Evolutionary conservation across 1,140 invertebrate species (phyloP), one percentile per base, ranked within the genome.

Genomic region (Drosophila equinoxialis): DNA sequence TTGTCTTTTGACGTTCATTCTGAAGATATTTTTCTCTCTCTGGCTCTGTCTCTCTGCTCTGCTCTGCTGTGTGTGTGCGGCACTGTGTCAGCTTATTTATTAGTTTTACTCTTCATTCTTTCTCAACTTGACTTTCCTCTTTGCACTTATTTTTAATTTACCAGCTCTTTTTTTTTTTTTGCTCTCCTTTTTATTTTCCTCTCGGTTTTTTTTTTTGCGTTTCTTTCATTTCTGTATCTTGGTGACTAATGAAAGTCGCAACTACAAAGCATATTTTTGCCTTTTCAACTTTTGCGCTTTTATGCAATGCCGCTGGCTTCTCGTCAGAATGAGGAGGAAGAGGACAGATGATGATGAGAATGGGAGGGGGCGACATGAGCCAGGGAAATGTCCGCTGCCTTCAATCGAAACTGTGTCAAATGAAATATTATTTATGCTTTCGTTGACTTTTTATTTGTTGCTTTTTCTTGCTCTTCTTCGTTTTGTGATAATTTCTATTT

Each of bases 401-500:
- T 67, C 33, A 14, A 26, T 57, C 45, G 20, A 63, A 77, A 77
- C 74, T 77, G 57, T 77, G 75, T 78, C 75, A 77, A 77, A 64
- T 77, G 68, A 59, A 77, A 77, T 71, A 77, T 71, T 76, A 70
- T 77, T 70, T 76, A 76, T 76, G 68, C 59, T 55, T 60, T 64
- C 65, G 72, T 65, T 63, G 26, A 76, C 58, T 75, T 76, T 75
- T 35, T 48, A n/a, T 14, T 54, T 1, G 20, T 37, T n/a, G 35
- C 35, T 17, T 39, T 11, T 11, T 10, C 11, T 13, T 13, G 20
- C 30, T 30, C 26, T 48, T 42, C 26, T 23, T 48, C 30, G 11
- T 61, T 17, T 60, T 48, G 23, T 37, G 57, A 14, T 37, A 37
- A 37, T 11, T 51, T 51, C 5, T n/a, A 20, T 48, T 17, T 45